Base-by-base conservation (phyloP, 2,888 invertebrate species). In the Lasioglossum lativentre region DNA sequence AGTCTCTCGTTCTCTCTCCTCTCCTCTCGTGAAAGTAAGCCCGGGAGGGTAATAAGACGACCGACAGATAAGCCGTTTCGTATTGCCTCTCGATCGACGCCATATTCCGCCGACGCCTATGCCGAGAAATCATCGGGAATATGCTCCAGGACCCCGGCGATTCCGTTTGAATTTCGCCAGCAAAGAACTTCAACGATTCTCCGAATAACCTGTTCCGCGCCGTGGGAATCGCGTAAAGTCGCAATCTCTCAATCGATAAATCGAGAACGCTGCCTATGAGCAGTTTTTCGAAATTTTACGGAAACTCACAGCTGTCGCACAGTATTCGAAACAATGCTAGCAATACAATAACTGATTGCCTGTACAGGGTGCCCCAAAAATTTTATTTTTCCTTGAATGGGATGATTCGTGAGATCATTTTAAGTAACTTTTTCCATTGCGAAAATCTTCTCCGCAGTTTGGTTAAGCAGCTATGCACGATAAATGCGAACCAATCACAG, bases 21-120 rank as follows among this genome's bases (percentile, higher is more conserved):
- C 16, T 63, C 63, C 63, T 30, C 89, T 86, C 87, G 84, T 88
- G 90, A 92, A 92, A 92, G 92, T 90, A 91, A 91, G 85, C 91
- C 90, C 90, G 86, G 76, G 90, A 90, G 90, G 85, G 87, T 92
- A 92, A 92, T 93, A 92, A 93, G 92, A 90, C 86, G 90, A 88
- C 74, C 86, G 85, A 81, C 85, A 83, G 89, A 92, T 90, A 91
- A 92, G 92, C 90, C 88, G 88, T 86, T 87, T 88, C 88, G 89
- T 85, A 89, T 90, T 88, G 88, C 87, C 63, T 52, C 78, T 88
- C 90, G 85, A 89, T 89, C 86, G 82, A 73, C 86, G 83, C 80
- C 84, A 80, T 82, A 86, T 83, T 86, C 82, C 85, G 72, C 47
- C 81, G 88, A 85, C 85, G 85, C 66, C 82, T 78, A 68, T 74